These are phyloP conservation scores for Drosophila melanosoma DNA, from an alignment of 2,888 invertebrate genomes.

Conservation along the genomic window DNA sequence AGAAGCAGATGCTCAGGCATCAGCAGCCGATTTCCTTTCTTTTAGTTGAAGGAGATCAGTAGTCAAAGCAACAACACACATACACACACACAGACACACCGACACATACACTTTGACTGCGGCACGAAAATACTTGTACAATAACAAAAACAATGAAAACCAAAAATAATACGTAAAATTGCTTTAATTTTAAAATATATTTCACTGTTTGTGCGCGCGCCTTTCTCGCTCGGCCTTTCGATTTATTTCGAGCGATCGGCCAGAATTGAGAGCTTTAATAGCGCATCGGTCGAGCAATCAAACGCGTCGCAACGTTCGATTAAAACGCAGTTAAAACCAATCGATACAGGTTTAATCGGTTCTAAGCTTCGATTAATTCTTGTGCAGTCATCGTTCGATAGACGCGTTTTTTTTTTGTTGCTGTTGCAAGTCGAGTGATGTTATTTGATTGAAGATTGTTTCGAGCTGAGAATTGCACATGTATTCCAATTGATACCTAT, in stretches of 20 bases:
- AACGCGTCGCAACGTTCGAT: constrained; percentile 55
- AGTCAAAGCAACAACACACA: constrained; percentile 62
- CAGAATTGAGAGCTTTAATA: constrained; percentile 74
- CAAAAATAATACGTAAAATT: constrained; percentile 68
- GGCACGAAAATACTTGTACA: constrained; percentile 64
- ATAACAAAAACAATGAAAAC: constrained; percentile 67
- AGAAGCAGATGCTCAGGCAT: constrained; percentile 52
- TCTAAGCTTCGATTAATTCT: not conserved
- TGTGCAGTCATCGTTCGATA: not conserved
- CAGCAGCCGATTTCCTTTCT: constrained; percentile 68
- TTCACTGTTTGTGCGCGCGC: constrained; percentile 42
- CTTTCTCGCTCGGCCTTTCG: constrained; percentile 57
- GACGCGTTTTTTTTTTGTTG: not conserved
- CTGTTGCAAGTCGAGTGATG: not conserved
- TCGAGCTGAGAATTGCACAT: not conserved
- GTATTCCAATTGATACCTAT: not conserved
- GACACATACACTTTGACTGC: constrained; percentile 12
- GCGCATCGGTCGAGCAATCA: constrained; percentile 61
- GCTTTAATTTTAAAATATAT: constrained; percentile 80
- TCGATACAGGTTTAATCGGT: not conserved
- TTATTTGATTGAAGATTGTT: not conserved
- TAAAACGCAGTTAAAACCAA: constrained; percentile 26
- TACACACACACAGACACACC: constrained; percentile 6
- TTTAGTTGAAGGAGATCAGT: constrained; percentile 72
- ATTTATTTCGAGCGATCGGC: constrained; percentile 81